phyloP scores from a whole-genome alignment of 2,888 invertebrate genomes.

The Meta bourneti region DNA sequence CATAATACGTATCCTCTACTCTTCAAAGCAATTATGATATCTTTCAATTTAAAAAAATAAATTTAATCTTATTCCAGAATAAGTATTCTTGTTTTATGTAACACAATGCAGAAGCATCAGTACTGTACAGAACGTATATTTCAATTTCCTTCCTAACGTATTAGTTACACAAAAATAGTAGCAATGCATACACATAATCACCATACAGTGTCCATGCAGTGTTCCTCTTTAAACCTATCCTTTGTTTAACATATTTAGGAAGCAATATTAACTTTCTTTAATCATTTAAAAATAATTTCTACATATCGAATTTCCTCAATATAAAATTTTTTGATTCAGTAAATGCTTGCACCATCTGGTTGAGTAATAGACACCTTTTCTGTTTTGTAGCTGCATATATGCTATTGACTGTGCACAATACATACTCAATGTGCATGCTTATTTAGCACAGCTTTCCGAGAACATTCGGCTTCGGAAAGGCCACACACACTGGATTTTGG shows the following conservation, averaged over 20 bases:
- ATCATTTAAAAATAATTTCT: conserved; percentile 63
- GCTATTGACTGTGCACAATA: not conserved
- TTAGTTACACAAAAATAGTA: conserved; percentile 32
- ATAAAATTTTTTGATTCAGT: conserved; percentile 73
- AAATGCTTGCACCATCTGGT: conserved; percentile 70
- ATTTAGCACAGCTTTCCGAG: not conserved
- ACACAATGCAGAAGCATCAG: conserved; percentile 42
- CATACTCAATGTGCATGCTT: too few species aligned
- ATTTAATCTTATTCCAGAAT: conserved; percentile 11
- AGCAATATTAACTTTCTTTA: conserved; percentile 37
- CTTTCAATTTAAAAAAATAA: conserved; percentile 27
- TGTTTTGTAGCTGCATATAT: conserved; percentile 33
- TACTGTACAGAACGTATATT: conserved; percentile 50
- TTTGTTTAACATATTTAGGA: conserved; percentile 57
- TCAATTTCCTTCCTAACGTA: conserved; percentile 5
- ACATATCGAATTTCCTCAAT: conserved; percentile 38
- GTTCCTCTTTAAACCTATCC: not conserved
- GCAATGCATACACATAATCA: conserved; percentile 20
- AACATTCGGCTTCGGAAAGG: not conserved
- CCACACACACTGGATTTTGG: not conserved
- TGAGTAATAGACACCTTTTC: conserved; percentile 14
- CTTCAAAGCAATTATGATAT: not conserved
- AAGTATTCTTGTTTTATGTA: conserved; percentile 4
- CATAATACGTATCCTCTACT: not conserved
- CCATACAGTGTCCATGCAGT: not conserved